phyloP scores from a whole-genome alignment of 2,113 vertebrate genomes.

The Campylomormyrus tamandua region DNA sequence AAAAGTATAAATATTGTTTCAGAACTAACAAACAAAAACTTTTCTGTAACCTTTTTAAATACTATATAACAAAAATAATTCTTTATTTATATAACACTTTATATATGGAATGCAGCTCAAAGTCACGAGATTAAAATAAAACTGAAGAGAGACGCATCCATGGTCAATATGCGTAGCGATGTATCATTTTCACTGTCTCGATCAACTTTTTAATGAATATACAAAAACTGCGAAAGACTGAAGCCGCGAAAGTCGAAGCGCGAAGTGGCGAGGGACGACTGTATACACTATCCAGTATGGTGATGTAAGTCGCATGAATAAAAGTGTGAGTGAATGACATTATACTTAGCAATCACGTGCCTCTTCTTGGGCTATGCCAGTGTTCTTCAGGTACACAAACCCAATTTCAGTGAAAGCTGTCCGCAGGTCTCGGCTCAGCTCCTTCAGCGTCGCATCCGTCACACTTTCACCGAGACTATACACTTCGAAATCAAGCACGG shows the following conservation, averaged over 20 bases:
- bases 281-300: slow-evolving; percentile 24
- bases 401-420: not conserved
- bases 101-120: not conserved
- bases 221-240: too few species aligned
- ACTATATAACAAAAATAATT: not conserved
- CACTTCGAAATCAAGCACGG: slow-evolving; percentile 51
- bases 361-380: not conserved
- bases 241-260: too few species aligned
- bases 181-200: too few species aligned
- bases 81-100: not conserved
- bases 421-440: not conserved
- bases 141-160: too few species aligned
- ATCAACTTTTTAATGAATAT: not conserved
- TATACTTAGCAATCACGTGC: not conserved
- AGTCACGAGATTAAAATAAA: not conserved
- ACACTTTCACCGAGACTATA: slow-evolving; percentile 24
- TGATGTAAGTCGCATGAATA: not conserved
- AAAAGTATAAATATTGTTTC: not conserved
- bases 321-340: not conserved
- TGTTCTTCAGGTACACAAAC: not conserved
- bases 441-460: not conserved
- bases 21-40: not conserved
- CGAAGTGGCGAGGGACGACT: too few species aligned
- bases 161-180: too few species aligned
- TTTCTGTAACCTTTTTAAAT: not conserved